Base-by-base conservation (phyloP, 2,113 vertebrate species). In the Caranx ignobilis region DNA sequence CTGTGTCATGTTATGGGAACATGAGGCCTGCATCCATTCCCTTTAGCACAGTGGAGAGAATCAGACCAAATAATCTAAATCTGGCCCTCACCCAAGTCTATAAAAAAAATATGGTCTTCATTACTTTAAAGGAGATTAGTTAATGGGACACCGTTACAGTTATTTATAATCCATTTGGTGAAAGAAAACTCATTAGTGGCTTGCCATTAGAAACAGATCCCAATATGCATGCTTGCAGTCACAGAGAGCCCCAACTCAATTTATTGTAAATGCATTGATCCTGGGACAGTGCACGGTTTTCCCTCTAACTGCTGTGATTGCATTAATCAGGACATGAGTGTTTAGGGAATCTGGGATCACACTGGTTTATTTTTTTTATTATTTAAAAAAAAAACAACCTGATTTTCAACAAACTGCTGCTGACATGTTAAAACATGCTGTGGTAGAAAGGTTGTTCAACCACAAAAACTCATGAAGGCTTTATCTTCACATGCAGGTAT, bases 101-200 rank as follows among this genome's bases (percentile, higher is more conserved):
- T 69, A 54, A 50, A 67, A 66, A 67, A 66, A 47, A 19, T 41
- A 21, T 43, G 13, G 60, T 50, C 52, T 19, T 68, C 19, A 78
- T 67, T 31, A 76, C 52, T 11, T 64, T 13, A 56, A 16, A 71
- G 43, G 16, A 35, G 21, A n/a, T 67, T 35, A 50, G 59, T 41
- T 82, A 84, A 67, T 77, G 32, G 64, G 26, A 70, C 32, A 31
- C 56, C 0, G 2, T 55, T 52, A 32, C 41, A 69, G 41, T 67
- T 71, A 70, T 79, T 77, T 57, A 81, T 63, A 64, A 83, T 88
- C 73, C 47, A 78, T 76, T 66, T 70, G 43, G 10, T 0, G 1
- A 73, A n/a, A 78, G 52, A 82, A 80, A 77, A 73, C 66, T 71
- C 47, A 59, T 87, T 81, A 57, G 60, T 65, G 11, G 41, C 82